phyloP scores from a whole-genome alignment of 92 coral and sea anemone genomes.

The Virgularia gustaviana region DNA sequence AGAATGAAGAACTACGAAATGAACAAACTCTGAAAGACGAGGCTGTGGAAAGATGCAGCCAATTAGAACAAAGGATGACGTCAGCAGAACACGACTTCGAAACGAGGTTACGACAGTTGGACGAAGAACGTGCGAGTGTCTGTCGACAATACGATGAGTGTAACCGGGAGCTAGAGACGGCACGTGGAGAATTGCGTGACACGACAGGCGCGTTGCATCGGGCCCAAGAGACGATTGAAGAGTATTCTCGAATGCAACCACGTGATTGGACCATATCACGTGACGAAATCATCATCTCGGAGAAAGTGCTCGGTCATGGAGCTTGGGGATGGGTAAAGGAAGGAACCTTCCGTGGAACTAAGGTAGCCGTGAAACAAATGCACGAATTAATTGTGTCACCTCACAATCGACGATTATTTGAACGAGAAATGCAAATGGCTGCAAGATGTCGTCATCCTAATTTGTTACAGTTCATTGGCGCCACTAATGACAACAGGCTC shows the following conservation, averaged over 20 bases:
- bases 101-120: not conserved
- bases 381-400: slow-evolving; percentile 92
- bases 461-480: slow-evolving; percentile 89
- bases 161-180: not conserved
- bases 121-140: slow-evolving; percentile 7
- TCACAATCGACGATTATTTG: slow-evolving; percentile 85
- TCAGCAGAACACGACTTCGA: slow-evolving; percentile 3
- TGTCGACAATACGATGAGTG: slow-evolving; percentile 15
- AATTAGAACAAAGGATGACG: not conserved
- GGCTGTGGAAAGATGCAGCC: not conserved
- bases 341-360: slow-evolving; percentile 81
- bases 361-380: slow-evolving; percentile 86
- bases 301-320: slow-evolving; percentile 71
- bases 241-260: slow-evolving; percentile 82
- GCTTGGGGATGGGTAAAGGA: slow-evolving; percentile 92
- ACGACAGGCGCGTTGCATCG: slow-evolving; percentile 11
- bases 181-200: slow-evolving; percentile 1
- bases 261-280: slow-evolving; percentile 94
- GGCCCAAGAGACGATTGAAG: slow-evolving; percentile 72
- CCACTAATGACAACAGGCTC: slow-evolving; percentile 84
- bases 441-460: slow-evolving; percentile 91
- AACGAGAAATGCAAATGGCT: slow-evolving; percentile 98
- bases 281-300: slow-evolving; percentile 73
- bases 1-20: not conserved
- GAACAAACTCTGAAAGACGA: slow-evolving; percentile 2